Evolutionary conservation across 2,888 invertebrate genomes (phyloP), one percentile per base, ranked within the genome.

Genomic region (Anagyrus pseudococci): DNA sequence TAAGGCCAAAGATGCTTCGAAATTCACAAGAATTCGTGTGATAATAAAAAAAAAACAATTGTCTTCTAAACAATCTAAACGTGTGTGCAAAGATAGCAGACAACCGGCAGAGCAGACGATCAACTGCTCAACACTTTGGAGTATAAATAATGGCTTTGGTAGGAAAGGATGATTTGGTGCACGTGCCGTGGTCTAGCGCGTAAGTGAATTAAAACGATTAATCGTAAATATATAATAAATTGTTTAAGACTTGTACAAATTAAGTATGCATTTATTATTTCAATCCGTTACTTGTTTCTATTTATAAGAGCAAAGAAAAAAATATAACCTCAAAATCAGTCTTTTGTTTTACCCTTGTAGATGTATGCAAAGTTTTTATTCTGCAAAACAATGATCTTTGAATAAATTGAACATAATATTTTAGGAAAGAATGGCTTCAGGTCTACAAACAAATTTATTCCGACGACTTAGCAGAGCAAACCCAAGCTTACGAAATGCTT

Each of bases 401-500:
- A 20, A 29, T n/a, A 50, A 43, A 47, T 46, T 4, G 29, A 44
- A 22, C 7, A 58, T 43, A 26, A 2, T 15, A 10, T 66, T 68
- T 54, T 49, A 77, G 80, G 19, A 53, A 69, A n/a, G 80, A 80
- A 71, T 80, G 80, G 80, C 69, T 75, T 19, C 67, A 70, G 4
- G 77, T 75, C 2, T 79, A 77, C 66, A 70, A 72, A 47, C 72
- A 77, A 57, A 73, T 79, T 60, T 79, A 78, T 46, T 79, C 79
- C 3, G 75, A 78, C 40, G 68, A 79, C 50, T 50, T 63, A 7
- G 40, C 19, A 1, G 70, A 76, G 48, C 80, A 79, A 52, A 72
- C 49, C 0, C 71, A 72, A 50, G 77, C 75, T 10, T 78, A 75
- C 52, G 70, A 79, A 41, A 73, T 69, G 10, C 71, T 80, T 43